A percentile compares a stretch with the other conserved stretches of the same genome.
These are phyloP conservation scores for Avahi laniger DNA, from an alignment of 2,797 vertebrate genomes.

Conservation along the genomic window DNA sequence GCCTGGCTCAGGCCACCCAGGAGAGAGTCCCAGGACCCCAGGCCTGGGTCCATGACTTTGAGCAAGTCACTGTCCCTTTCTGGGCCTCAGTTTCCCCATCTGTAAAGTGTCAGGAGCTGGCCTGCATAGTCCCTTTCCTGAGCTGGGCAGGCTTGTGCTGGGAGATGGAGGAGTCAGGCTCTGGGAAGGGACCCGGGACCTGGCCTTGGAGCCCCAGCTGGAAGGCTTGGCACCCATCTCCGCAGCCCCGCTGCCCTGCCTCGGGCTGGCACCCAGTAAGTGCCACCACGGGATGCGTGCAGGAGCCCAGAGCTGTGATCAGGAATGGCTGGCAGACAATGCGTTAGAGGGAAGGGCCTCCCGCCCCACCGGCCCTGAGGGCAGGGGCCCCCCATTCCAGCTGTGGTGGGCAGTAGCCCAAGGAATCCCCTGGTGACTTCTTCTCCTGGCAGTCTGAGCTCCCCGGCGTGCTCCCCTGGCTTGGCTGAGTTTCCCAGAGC, in stretches of 20 bases:
- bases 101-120: neutral
- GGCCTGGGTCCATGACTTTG: neutral
- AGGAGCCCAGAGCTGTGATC: neutral
- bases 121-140: neutral
- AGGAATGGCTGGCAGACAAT: neutral
- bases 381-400: neutral
- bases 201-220: neutral
- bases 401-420: neutral
- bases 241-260: neutral
- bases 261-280: rapidly evolving
- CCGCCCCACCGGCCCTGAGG: rapidly evolving
- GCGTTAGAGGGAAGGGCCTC: neutral
- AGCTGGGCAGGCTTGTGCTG: neutral
- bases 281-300: neutral
- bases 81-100: neutral
- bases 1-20: neutral
- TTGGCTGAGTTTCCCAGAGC: neutral
- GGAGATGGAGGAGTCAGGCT: neutral
- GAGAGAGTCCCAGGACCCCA: neutral
- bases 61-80: too few species aligned
- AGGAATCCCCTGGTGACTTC: neutral
- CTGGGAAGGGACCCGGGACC: rapidly evolving
- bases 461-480: neutral
- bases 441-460: neutral
- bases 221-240: neutral